Conservation (phyloP, 2,888 invertebrate species). For the Macrophya annulata region DNA sequence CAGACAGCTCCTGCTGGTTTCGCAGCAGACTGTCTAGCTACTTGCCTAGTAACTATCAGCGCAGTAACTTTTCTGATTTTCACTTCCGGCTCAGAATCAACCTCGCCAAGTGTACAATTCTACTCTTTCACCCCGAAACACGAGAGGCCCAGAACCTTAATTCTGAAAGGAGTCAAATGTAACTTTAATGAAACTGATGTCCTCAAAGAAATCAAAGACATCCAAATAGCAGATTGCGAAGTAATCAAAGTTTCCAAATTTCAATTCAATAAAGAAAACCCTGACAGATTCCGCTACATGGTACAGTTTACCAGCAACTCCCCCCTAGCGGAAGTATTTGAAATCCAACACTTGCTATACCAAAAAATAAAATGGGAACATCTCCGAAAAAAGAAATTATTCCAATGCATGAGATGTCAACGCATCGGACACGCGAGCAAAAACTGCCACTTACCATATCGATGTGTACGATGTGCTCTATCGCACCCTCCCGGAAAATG, state of each 20-base stretch:
- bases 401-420: constrained; percentile 58
- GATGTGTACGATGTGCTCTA: constrained; percentile 55
- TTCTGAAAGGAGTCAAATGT: constrained; percentile 45
- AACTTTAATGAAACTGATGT: constrained; percentile 31
- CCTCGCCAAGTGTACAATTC: no score
- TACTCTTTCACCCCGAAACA: constrained; percentile 36
- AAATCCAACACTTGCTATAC: not conserved
- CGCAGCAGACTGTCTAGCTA: no score
- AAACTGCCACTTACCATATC: constrained; percentile 55
- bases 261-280: not conserved
- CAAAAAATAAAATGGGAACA: constrained; percentile 55
- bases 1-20: no score
- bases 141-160: constrained; percentile 26
- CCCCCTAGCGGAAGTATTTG: not conserved
- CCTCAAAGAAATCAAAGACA: not conserved
- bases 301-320: constrained; percentile 37
- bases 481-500: constrained; percentile 48
- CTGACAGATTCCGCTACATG: not conserved
- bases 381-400: constrained; percentile 30
- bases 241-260: constrained; percentile 17
- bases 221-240: not conserved
- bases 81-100: no score
- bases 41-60: no score
- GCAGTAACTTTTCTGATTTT: no score
- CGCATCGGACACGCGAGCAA: constrained; percentile 49